A percentile compares a stretch with the other conserved stretches of the same genome.
These are phyloP conservation scores for Acrobasis consociella DNA, from an alignment of 2,888 invertebrate genomes.

Conservation along the genomic window DNA sequence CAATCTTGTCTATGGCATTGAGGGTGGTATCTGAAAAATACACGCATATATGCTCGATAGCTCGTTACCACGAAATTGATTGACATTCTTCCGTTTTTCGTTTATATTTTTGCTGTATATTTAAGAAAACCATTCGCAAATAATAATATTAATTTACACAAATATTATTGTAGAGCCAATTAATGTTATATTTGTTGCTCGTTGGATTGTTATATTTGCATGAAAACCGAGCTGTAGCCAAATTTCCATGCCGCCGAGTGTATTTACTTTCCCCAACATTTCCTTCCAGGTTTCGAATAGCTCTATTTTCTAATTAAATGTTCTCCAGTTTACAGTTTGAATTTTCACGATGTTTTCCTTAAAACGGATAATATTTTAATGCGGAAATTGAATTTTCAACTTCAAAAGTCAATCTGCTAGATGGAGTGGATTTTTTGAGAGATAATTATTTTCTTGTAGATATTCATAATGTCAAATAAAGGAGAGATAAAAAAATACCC, in stretches of 20 bases:
- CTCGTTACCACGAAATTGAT: no score
- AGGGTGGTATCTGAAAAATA: no score
- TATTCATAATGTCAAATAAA: no score
- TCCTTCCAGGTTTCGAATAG: slow-evolving; percentile 2
- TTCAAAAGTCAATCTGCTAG: neutral
- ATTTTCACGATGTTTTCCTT: slow-evolving; percentile 2
- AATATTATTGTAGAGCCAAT: no score
- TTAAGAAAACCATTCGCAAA: no score
- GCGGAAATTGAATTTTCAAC: neutral
- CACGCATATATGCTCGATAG: no score
- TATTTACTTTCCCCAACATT: neutral
- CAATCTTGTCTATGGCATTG: no score
- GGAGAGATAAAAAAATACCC: no score
- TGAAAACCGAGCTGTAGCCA: neutral
- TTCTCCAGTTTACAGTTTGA: neutral
- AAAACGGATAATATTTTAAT: slow-evolving; percentile 15
- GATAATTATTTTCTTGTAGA: neutral
- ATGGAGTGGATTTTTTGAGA: neutral
- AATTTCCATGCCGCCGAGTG: neutral
- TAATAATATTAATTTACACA: no score
- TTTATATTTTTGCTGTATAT: no score
- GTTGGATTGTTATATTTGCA: neutral
- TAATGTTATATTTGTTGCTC: no score
- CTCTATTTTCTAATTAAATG: neutral
- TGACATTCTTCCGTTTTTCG: no score